phyloP scores from a whole-genome alignment of 2,113 vertebrate genomes.

The Callaeas wilsoni region DNA sequence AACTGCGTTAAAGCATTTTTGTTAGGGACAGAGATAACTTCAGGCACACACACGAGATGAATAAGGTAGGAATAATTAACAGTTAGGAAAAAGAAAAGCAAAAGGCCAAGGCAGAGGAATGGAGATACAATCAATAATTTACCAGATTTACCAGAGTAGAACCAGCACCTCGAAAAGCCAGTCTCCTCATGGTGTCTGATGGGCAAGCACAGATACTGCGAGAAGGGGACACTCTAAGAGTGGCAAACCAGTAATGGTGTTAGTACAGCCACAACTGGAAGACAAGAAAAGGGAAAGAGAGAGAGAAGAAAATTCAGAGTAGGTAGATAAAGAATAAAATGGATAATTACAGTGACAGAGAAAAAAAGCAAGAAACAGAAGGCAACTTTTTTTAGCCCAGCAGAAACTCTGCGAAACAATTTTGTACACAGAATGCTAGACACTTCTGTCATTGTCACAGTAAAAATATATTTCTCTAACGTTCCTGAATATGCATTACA shows the following conservation, averaged over 20 bases:
- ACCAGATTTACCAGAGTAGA: slow-evolving; percentile 85
- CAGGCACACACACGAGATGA: slow-evolving; percentile 9
- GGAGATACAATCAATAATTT: slow-evolving; percentile 73
- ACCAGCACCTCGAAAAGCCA: slow-evolving; percentile 83
- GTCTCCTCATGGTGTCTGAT: slow-evolving; percentile 77
- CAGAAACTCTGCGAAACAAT: slow-evolving; percentile 9
- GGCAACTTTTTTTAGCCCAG: slow-evolving; percentile 18
- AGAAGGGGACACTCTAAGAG: slow-evolving; percentile 69
- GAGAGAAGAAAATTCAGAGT: slow-evolving; percentile 27
- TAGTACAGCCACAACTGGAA: slow-evolving; percentile 77
- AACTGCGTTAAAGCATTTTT: not conserved
- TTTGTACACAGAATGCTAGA: not conserved
- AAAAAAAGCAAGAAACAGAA: slow-evolving; percentile 9
- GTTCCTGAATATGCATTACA: slow-evolving; percentile 11
- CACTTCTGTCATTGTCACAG: not conserved
- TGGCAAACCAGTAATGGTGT: slow-evolving; percentile 64
- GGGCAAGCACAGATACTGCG: slow-evolving; percentile 68
- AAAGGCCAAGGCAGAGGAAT: slow-evolving; percentile 10
- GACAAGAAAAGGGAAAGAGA: slow-evolving; percentile 67
- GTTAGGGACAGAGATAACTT: not conserved
- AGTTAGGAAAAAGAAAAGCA: slow-evolving; percentile 24
- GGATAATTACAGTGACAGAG: slow-evolving; percentile 42
- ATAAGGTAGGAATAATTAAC: not conserved
- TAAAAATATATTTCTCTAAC: slow-evolving; percentile 21
- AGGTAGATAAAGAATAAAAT: slow-evolving; percentile 9